Base-by-base conservation (phyloP, 2,113 vertebrate species). In the Urocolius indicus region DNA sequence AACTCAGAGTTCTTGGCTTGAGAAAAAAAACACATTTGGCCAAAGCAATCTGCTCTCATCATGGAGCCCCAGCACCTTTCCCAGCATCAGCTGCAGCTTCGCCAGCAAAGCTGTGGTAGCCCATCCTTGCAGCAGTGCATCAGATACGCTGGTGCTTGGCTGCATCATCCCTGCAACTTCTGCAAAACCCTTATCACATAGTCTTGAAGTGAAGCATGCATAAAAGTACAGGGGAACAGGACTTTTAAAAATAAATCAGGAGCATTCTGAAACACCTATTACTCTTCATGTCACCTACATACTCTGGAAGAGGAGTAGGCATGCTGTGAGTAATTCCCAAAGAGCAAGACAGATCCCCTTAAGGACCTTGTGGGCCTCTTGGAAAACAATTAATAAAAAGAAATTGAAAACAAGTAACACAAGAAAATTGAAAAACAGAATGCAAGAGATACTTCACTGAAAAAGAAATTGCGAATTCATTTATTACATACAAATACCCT, bases 81-180 rank as follows among this genome's bases (percentile, higher is more conserved):
- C 46, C 45, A 80, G 7, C 13, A 48, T n/a, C n/a, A 49, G 34
- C 38, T 5, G 0, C 1, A 3, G 43, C 22, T 76, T 54, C 34
- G 27, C 38, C 54, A 76, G 49, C 0, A 1, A 90, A 24, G 16
- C 17, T 4, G 1, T 1, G 5, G 68, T 8, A 55, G 54, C 22
- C 34, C 2, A 0, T 21, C 27, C 21, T 27, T 18, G 12, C 17
- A 3, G 34, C 5, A 10, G 24, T 6, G 12, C 2, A 0, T n/a
- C 59, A 84, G 22, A 7, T 13, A n/a, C 0, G 2, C 4, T 32
- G 9, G 29, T 11, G 18, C 24, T 16, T 0, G 2, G 45, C 27
- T 67, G n/a, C 34, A 65, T 9, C 46, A 21, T 4, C 21, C 69
- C 34, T 18, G 2, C 16, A 11, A n/a, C 32, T 79, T 43, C 41